Evolutionary conservation across 2,888 invertebrate genomes (phyloP), one percentile per base, ranked within the genome.

Genomic region (Polydrusus tereticollis): DNA sequence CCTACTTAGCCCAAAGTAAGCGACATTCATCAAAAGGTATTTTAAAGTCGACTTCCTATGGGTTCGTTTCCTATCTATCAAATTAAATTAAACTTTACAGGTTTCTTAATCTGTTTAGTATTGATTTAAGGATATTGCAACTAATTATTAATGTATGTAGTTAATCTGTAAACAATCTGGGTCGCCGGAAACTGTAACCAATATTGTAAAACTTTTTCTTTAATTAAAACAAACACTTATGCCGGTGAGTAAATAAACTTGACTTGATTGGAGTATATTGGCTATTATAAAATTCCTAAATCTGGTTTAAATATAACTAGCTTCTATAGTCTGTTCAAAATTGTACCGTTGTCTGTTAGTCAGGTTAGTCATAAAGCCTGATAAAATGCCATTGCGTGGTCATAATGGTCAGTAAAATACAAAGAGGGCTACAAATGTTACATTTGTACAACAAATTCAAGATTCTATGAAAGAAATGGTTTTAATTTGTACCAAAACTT

Each of bases 71-170:
- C 5, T 16, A 16, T 43, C 8, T 18, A 21, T 7, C 21, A 45
- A 45, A 45, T 45, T 45, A 45, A 45, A 45, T 45, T 43, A 20
- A 45, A 41, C 45, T 45, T 20, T 20, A 45, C 7, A 8, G 43
- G 45, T 45, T 45, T 45, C 45, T n/a, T 45, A 45, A 45, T 45
- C 45, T 21, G n/a, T 45, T 45, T 45, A 45, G 20, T 45, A 45
- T 21, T 20, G 45, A 45, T 45, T 45, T 45, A 20, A 36, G 12
- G 21, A 45, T 45, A 45, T 45, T 18, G 20, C 2, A n/a, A 20
- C 45, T 45, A 45, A 45, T 45, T 45, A 20, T 5, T 0, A 20
- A 36, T 36, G 7, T 36, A 36, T 36, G 10, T 36, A 36, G 5
- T 4, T 45, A 7, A 20, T 18, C 10, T 10, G 45, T 21, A 12